Base-by-base conservation (phyloP, 2,113 vertebrate genomes). In the Cavia porcellus region DNA sequence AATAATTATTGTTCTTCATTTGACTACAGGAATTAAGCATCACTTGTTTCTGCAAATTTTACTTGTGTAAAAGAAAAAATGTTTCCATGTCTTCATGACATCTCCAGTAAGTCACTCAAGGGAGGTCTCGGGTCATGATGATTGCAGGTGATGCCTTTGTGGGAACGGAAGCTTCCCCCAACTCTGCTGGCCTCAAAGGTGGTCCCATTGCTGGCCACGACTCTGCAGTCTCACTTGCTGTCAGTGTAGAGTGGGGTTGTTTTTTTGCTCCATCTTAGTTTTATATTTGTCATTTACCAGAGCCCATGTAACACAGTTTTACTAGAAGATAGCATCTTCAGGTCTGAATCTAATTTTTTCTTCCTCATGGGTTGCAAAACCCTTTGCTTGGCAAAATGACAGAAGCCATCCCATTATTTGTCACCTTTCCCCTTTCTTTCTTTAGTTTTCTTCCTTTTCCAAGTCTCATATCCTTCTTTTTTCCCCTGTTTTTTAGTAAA, bases 1-100 rank as follows among this genome's bases (percentile, higher is more conserved):
- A 77, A n/a, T 94, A 86, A 77, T 72, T 85, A 55, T 85, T 22
- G 7, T 83, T 87, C 7, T 92, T 68, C 28, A 68, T 80, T 74
- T 86, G 38, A 70, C 57, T 80, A 57, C 35, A 14, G 1, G 17
- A 84, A 38, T 59, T 88, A 25, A 88, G 70, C 24, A 22, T 4
- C 22, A 77, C 5, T 50, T 57, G 25, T 77, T 89, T 89, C 11
- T 68, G 50, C n/a, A 89, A n/a, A 45, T 82, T 47, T 82, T 38
- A 14, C 13, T 50, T 42, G 5, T 30, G 1, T 50, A 82, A 81
- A 28, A 82, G 79, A 47, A 62, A 85, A 83, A 68, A 14, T 11
- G 3, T 20, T 42, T 20, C 77, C n/a, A 8, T 42, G 9, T 30
- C 19, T 57, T 68, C 13, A 28, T 4, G 19, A 14, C 22, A 50